Percentiles rank a stretch among this genome's conserved stretches.
These are phyloP conservation scores for Drosophila neoperkinsi DNA, from an alignment of 2,888 invertebrate species.

Conservation along the genomic window DNA sequence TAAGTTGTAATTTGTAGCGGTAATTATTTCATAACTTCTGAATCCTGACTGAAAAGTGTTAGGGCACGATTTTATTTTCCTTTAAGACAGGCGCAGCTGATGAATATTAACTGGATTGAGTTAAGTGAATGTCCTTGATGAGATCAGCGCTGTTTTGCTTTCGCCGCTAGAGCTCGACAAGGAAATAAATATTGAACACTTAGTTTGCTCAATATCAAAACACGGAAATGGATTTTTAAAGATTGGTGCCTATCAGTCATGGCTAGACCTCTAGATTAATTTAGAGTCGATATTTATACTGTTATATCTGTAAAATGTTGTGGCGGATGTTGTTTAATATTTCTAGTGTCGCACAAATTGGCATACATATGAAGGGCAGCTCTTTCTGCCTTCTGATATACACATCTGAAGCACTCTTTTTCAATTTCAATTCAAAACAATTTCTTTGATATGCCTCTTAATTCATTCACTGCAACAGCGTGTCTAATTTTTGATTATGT, in stretches of 20 bases:
- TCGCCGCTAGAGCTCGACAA: background rate
- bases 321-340: background rate
- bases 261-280: background rate
- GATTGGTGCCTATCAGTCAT: no score
- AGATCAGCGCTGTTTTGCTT: background rate
- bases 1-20: conserved; percentile 75
- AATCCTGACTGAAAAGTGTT: conserved; percentile 46
- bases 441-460: conserved; percentile 1
- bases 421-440: conserved; percentile 9
- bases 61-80: conserved; percentile 7
- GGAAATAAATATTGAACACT: background rate
- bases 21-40: conserved; percentile 58
- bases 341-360: background rate
- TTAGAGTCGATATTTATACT: background rate
- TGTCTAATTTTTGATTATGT: conserved; percentile 82
- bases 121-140: background rate
- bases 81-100: background rate
- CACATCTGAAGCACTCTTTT: background rate
- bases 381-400: background rate
- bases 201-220: background rate
- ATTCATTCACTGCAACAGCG: conserved; percentile 43
- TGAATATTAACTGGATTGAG: background rate
- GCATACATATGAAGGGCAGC: background rate
- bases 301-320: background rate
- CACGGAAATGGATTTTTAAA: no score